These are phyloP conservation scores for Ectobius pallidus DNA, from an alignment of 2,888 invertebrate genomes.

Conservation along the genomic window DNA sequence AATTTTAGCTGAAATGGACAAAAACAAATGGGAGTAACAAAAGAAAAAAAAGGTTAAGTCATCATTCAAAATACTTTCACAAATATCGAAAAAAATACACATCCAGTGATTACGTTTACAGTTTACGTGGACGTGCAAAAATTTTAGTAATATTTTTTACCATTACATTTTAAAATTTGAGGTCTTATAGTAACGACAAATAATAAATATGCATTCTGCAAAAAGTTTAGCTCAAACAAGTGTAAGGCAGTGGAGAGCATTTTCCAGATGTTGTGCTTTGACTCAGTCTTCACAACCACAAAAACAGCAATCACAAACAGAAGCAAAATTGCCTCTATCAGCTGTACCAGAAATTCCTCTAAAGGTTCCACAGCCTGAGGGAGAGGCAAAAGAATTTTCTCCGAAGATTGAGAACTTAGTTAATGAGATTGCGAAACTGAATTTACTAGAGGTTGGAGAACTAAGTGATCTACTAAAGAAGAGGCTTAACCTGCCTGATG, in stretches of 20 bases:
- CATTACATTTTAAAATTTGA: too few species aligned
- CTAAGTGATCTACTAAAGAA: constrained; percentile 86
- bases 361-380: constrained; percentile 71
- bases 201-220: neutral
- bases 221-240: neutral
- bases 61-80: neutral
- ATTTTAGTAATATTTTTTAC: too few species aligned
- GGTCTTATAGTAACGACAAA: too few species aligned
- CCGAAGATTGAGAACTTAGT: constrained; percentile 88
- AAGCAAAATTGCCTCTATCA: neutral
- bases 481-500: constrained; percentile 89
- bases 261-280: neutral
- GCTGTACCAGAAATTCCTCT: neutral
- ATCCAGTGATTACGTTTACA: too few species aligned
- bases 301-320: neutral
- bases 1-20: too few species aligned
- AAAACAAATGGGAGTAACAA: too few species aligned
- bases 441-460: constrained; percentile 93
- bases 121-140: too few species aligned
- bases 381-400: constrained; percentile 72
- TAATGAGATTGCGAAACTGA: constrained; percentile 83
- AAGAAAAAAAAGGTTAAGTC: too few species aligned
- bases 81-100: too few species aligned
- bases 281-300: constrained; percentile 37
- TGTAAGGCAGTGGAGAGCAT: neutral